These are phyloP conservation scores for Darevskia nairensis DNA, from an alignment of 2,797 vertebrate species.

Conservation along the genomic window DNA sequence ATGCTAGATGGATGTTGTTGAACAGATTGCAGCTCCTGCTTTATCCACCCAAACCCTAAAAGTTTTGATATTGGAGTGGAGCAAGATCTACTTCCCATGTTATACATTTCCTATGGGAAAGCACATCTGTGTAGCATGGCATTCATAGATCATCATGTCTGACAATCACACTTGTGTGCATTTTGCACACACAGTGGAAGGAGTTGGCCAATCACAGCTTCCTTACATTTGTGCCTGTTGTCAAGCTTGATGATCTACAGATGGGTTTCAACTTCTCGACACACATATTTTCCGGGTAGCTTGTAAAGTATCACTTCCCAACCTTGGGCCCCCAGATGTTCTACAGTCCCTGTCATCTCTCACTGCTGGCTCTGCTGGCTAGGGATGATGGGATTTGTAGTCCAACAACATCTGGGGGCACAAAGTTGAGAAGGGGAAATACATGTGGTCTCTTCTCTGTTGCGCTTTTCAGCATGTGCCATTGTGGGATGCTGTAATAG, in stretches of 20 bases:
- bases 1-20: not conserved
- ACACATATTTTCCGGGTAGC: not conserved
- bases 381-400: too few relatives aligned
- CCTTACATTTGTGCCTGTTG: not conserved
- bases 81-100: not conserved
- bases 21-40: not conserved
- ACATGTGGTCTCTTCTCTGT: not conserved
- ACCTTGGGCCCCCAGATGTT: too few relatives aligned
- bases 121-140: not conserved
- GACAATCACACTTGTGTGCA: not conserved
- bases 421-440: not conserved
- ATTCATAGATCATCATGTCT: not conserved
- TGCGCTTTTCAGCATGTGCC: not conserved
- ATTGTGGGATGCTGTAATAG: not conserved
- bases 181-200: not conserved
- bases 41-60: not conserved
- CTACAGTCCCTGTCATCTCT: too few relatives aligned
- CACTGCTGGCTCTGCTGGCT: too few relatives aligned
- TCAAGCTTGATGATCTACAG: not conserved
- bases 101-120: not conserved
- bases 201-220: not conserved
- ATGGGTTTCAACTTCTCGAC: not conserved
- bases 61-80: not conserved
- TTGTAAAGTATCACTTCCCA: not conserved
- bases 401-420: too few relatives aligned